phyloP scores from a whole-genome alignment of 2,797 vertebrate species.

The Lepilemur ruficaudatus region DNA sequence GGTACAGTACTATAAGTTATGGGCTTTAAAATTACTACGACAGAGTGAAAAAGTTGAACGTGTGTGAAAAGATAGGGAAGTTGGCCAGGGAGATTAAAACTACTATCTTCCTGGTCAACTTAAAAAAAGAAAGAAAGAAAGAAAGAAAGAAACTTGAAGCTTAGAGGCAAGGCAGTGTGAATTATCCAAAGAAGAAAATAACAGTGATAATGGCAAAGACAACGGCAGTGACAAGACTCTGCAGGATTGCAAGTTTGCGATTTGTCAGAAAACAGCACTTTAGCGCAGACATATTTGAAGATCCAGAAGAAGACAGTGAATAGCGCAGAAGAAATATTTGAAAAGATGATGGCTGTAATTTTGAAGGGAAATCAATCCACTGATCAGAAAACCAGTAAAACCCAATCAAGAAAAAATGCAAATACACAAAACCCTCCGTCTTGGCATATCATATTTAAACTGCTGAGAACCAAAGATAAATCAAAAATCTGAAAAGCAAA shows the following conservation, averaged over 20 bases:
- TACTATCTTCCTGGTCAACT: background rate
- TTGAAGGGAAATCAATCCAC: background rate
- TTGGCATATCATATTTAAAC: background rate
- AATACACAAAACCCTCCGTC: background rate
- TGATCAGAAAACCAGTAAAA: background rate
- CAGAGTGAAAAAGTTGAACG: rapidly evolving
- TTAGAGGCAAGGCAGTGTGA: background rate
- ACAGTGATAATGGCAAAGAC: background rate
- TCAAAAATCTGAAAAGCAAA: background rate
- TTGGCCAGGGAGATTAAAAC: background rate
- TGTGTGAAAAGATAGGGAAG: background rate
- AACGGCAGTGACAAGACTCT: rapidly evolving
- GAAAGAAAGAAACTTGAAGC: background rate
- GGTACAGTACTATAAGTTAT: rapidly evolving
- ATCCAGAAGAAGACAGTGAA: background rate
- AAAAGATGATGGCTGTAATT: background rate
- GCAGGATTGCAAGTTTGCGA: rapidly evolving
- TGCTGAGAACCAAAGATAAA: background rate
- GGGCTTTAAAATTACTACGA: background rate
- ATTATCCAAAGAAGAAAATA: background rate
- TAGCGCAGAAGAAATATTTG: background rate
- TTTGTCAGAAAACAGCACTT: rapidly evolving
- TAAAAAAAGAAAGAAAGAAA: background rate
- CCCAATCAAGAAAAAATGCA: background rate
- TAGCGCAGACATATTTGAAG: rapidly evolving